Evolutionary conservation across 92 coral and sea anemone genomes (phyloP).

Genomic region (Phymanthus crucifer): DNA sequence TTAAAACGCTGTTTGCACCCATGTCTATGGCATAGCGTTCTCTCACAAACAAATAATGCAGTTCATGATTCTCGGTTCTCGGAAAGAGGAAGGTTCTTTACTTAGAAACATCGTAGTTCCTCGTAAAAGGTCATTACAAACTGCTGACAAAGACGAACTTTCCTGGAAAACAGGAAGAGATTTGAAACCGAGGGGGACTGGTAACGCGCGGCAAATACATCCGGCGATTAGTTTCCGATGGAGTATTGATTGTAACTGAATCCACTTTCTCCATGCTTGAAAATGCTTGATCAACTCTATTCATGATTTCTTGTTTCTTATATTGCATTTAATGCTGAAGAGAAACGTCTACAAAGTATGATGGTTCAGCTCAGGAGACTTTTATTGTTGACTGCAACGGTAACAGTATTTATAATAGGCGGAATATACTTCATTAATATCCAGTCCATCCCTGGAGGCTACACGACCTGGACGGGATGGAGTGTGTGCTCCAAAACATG

Average conservation of each 20-base stretch:
- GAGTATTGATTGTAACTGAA: neutral
- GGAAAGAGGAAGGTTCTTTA: neutral
- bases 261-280: too few relatives aligned
- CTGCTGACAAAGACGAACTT: too few relatives aligned
- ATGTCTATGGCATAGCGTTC: neutral
- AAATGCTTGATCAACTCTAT: neutral
- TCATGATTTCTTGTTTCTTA: neutral
- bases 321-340: neutral
- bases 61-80: neutral
- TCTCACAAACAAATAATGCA: neutral
- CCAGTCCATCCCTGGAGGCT: conserved; percentile 52
- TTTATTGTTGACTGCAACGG: conserved; percentile 7
- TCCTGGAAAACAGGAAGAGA: neutral
- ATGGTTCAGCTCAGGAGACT: conserved; percentile 27
- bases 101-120: too few relatives aligned
- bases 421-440: conserved; percentile 21
- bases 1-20: neutral
- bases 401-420: conserved; percentile 23
- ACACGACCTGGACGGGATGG: conserved; percentile 56
- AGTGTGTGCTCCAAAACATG: conserved; percentile 57
- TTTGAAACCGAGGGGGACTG: neutral
- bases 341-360: conserved; percentile 3
- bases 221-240: neutral
- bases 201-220: neutral
- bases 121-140: too few relatives aligned